phyloP scores from a whole-genome alignment of 2,888 invertebrate genomes.

The Callosobruchus maculatus region DNA sequence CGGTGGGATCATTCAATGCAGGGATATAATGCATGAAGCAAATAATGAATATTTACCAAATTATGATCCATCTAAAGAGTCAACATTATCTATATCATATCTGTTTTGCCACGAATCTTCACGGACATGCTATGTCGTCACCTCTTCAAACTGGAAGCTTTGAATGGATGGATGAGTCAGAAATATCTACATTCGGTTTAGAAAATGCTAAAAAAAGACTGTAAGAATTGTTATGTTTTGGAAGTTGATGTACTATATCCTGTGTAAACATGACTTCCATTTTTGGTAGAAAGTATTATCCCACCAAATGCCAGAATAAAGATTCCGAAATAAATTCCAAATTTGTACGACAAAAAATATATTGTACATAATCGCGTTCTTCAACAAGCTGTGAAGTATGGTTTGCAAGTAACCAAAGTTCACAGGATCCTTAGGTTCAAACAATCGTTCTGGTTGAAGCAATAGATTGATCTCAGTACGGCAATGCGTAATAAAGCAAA shows the following conservation, averaged over 20 bases:
- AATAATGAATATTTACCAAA: constrained; percentile 4
- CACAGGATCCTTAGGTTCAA: constrained; percentile 8
- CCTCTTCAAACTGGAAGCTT: neutral
- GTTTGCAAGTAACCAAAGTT: constrained; percentile 5
- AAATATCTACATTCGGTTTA: neutral
- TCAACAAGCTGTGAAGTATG: constrained; percentile 11
- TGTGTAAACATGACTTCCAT: constrained; percentile 9
- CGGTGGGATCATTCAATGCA: constrained; percentile 10
- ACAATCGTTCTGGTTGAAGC: constrained; percentile 31
- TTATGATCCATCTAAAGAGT: neutral
- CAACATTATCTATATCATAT: constrained; percentile 3
- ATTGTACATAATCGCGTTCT: constrained; percentile 8
- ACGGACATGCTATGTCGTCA: constrained; percentile 1
- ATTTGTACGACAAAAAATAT: constrained; percentile 9
- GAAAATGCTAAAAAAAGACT: too few species aligned
- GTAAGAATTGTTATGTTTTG: constrained; percentile 4
- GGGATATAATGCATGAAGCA: constrained; percentile 1
- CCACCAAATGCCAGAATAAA: constrained; percentile 4
- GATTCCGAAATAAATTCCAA: constrained; percentile 7
- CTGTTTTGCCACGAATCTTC: constrained; percentile 1
- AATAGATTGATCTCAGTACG: constrained; percentile 6
- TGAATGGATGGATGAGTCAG: constrained; percentile 1
- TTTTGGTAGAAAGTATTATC: constrained; percentile 6
- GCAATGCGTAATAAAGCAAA: constrained; percentile 25
- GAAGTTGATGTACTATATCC: constrained; percentile 9